Conservation (phyloP, 2,888 invertebrate species). For the Anarsia innoxiella region DNA sequence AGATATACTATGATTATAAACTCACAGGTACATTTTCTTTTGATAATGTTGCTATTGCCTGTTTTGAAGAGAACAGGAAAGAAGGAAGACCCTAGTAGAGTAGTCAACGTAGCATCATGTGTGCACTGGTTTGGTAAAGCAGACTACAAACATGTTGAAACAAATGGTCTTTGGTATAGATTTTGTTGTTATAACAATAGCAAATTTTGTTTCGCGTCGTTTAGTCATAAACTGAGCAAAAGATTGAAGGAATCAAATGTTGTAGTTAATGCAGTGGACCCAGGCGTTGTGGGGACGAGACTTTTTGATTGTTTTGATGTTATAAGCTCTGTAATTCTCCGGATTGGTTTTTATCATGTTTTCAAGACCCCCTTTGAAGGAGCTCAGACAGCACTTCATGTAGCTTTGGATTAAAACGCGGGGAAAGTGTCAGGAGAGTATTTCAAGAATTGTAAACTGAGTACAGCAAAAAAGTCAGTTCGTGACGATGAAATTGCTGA, state of each 20-base stretch:
- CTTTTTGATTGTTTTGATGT: slow-evolving; percentile 47
- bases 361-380: slow-evolving; percentile 87
- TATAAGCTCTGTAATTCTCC: slow-evolving; percentile 60
- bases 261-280: slow-evolving; percentile 85
- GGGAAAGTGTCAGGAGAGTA: slow-evolving; percentile 82
- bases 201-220: slow-evolving; percentile 77
- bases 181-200: slow-evolving; percentile 38
- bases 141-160: slow-evolving; percentile 80
- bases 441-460: slow-evolving; percentile 83
- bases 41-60: slow-evolving; percentile 91
- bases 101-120: slow-evolving; percentile 86
- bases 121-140: slow-evolving; percentile 81
- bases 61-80: slow-evolving; percentile 76
- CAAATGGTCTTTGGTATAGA: slow-evolving; percentile 66
- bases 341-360: slow-evolving; percentile 77
- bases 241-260: slow-evolving; percentile 80
- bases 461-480: slow-evolving; percentile 71
- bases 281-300: slow-evolving; percentile 83
- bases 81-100: slow-evolving; percentile 78
- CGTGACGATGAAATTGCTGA: slow-evolving; percentile 80
- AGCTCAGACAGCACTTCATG: slow-evolving; percentile 85
- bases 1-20: slow-evolving; percentile 95
- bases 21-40: slow-evolving; percentile 92
- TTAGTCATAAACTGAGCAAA: slow-evolving; percentile 80
- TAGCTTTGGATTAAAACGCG: slow-evolving; percentile 83